Evolutionary conservation across 2,888 invertebrate genomes (phyloP).

Genomic region (Temnothorax ravouxi): DNA sequence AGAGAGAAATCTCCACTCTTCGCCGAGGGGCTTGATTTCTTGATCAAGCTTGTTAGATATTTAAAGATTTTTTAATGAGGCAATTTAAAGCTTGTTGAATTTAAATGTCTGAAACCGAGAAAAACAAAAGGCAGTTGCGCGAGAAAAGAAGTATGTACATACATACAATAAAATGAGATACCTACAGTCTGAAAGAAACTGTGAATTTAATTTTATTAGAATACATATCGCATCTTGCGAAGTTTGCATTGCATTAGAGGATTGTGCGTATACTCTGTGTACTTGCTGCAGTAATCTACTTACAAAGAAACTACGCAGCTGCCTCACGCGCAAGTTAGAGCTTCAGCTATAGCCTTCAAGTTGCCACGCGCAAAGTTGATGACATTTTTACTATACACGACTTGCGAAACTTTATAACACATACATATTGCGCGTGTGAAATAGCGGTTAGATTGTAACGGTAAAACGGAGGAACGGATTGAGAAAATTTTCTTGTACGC

Average conservation of each 20-base stretch:
- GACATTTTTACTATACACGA: slow-evolving; percentile 22
- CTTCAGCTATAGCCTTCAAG: slow-evolving; percentile 4
- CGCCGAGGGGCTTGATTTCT: not conserved
- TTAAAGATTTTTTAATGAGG: not conserved
- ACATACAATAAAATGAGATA: not conserved
- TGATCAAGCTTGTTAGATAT: not conserved
- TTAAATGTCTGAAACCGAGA: not conserved
- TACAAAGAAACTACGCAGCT: slow-evolving; percentile 63
- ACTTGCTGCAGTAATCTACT: slow-evolving; percentile 54
- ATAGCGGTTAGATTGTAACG: not conserved
- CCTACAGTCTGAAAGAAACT: not conserved
- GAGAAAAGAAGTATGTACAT: not conserved
- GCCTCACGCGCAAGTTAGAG: slow-evolving; percentile 52
- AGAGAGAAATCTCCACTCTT: not conserved
- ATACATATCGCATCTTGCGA: not conserved
- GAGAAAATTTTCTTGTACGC: not conserved
- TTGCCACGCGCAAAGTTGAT: slow-evolving; percentile 32
- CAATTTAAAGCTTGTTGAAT: not conserved
- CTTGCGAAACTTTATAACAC: slow-evolving; percentile 29
- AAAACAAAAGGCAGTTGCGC: not conserved
- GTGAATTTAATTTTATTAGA: not conserved
- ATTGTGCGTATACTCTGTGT: slow-evolving; percentile 42
- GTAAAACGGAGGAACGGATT: not conserved
- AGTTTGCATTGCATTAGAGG: slow-evolving; percentile 60
- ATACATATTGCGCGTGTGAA: not conserved